These are phyloP conservation scores for Saccopteryx leptura DNA, from an alignment of 2,113 vertebrate genomes.

Conservation along the genomic window DNA sequence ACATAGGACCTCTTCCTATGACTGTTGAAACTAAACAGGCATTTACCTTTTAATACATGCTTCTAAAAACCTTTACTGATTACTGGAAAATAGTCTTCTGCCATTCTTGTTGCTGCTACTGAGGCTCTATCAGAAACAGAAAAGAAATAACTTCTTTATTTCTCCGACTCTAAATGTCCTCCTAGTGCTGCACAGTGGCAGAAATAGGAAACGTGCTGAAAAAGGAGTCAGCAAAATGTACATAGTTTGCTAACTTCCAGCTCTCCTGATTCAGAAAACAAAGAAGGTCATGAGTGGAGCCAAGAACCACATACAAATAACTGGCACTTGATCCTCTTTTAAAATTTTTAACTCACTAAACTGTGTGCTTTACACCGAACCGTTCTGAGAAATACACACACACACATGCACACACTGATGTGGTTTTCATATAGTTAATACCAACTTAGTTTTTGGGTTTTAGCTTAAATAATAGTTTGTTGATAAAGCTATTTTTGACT, in stretches of 20 bases:
- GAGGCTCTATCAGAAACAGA: background rate
- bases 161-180: background rate
- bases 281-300: background rate
- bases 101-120: background rate
- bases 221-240: background rate
- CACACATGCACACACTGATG: background rate
- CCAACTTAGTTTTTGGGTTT: background rate
- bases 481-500: background rate
- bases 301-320: background rate
- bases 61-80: slow-evolving; percentile 24
- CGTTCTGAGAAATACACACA: background rate
- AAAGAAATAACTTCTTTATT: background rate
- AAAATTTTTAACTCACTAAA: background rate
- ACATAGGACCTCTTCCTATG: background rate
- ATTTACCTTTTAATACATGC: background rate
- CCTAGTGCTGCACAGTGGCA: background rate
- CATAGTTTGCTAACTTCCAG: background rate
- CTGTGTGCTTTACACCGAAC: background rate
- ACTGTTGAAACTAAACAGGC: background rate
- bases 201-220: slow-evolving; percentile 11
- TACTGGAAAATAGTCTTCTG: background rate
- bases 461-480: background rate
- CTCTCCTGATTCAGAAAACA: background rate
- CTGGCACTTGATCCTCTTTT: background rate
- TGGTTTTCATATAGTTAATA: background rate